A percentile compares a stretch with the other conserved stretches of the same genome.
Conservation (phyloP, 2,888 invertebrate species). For the Drosophila mayaguana region DNA sequence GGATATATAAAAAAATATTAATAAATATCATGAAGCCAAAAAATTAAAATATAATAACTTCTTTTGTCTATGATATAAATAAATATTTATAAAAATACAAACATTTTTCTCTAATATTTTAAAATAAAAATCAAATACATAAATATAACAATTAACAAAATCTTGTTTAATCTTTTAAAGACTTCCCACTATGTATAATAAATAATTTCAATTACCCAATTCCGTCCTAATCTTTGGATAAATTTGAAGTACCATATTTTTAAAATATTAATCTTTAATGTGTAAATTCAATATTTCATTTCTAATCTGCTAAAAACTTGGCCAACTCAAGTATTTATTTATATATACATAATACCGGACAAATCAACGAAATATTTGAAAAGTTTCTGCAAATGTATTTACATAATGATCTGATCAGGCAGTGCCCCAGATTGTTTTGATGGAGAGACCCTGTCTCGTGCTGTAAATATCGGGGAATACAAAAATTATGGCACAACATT, state of each 20-base stretch:
- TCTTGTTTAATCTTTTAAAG: neutral
- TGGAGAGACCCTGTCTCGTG: slow-evolving; percentile 53
- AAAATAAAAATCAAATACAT: no score
- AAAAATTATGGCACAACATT: slow-evolving; percentile 63
- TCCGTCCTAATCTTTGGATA: neutral
- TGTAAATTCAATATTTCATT: slow-evolving; percentile 1
- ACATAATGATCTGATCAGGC: slow-evolving; percentile 31
- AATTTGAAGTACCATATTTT: neutral
- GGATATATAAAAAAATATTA: no score
- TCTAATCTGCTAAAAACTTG: neutral
- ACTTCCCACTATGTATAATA: neutral
- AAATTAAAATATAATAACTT: no score
- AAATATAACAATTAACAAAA: neutral
- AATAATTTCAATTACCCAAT: neutral
- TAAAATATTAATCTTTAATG: neutral
- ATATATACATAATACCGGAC: neutral
- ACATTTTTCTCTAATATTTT: no score
- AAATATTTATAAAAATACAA: no score
- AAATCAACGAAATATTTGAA: neutral
- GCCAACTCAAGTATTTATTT: neutral
- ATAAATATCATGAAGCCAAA: no score
- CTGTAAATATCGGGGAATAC: slow-evolving; percentile 62
- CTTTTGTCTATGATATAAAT: no score
- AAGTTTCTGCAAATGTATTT: slow-evolving; percentile 23
- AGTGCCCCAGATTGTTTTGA: slow-evolving; percentile 64